Evolutionary conservation across 1,140 invertebrate species (phyloP), one percentile per base, ranked within the genome.

Genomic region (Drosophila melanica): DNA sequence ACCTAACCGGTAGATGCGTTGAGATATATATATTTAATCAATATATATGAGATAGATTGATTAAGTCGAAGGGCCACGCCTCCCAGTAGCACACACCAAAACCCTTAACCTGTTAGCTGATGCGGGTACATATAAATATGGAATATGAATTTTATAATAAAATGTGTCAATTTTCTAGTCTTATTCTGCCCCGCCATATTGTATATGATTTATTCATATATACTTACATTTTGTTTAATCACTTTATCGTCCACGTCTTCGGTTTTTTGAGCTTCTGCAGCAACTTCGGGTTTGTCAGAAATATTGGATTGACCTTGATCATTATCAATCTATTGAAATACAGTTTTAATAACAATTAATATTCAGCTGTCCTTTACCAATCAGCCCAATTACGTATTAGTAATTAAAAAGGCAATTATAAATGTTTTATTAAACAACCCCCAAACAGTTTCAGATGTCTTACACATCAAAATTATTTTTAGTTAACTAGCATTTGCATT

Each of bases 221-320:
- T 16, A 50, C 65, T 57, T 44, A 70, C 67, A 44, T 60, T 65
- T 33, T n/a, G 7, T 4, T 51, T 65, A 2, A 10, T 2, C 2
- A 10, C 16, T 30, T 37, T 60, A 1, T 54, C 42, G 1, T 35
- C 54, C 4, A 33, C 3, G 4, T 57, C 60, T 37, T 58, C 48
- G 3, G 3, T 0, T n/a, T 35, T 35, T 37, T 57, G 41, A 1
- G 7, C 4, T 8, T 41, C 37, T 14, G 10, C 20, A 20, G 33
- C 14, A 23, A 23, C 27, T 45, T 16, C 58, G 12, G 20, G 5
- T 12, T 60, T n/a, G 0, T 9, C 27, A 16, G 30, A 5, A 14
- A 37, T 50, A 14, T 44, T n/a, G 6, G 9, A 4, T 48, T 35
- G 10, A 18, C 2, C 39, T 27, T 51, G n/a, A 3, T 16, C 57